These are phyloP conservation scores for Drosophila grimshawi DNA, from an alignment of 1,140 invertebrate species.

Conservation along the genomic window DNA sequence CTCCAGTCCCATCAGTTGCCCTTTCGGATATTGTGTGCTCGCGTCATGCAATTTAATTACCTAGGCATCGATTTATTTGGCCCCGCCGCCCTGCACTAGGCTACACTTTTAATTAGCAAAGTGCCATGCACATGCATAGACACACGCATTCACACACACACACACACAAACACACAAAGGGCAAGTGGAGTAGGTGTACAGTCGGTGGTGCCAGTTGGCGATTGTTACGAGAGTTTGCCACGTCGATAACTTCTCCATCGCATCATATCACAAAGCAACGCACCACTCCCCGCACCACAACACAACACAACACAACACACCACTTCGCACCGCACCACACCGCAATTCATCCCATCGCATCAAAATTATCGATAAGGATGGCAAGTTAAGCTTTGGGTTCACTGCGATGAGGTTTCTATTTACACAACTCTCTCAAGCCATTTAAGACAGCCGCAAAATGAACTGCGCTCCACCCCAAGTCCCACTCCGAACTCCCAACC, in stretches of 20 bases:
- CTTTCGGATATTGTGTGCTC: constrained; percentile 34
- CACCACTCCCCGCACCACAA: constrained; percentile 29
- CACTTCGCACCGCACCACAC: constrained; percentile 4
- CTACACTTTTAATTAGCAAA: constrained; percentile 82
- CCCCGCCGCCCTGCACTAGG: constrained; percentile 58
- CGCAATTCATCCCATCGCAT: neutral
- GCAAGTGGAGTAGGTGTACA: constrained; percentile 5
- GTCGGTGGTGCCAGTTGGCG: constrained; percentile 66
- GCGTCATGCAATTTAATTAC: constrained; percentile 81
- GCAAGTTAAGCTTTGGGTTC: constrained; percentile 12
- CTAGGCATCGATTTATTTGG: constrained; percentile 79
- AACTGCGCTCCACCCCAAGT: constrained; percentile 42
- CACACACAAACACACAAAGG: neutral
- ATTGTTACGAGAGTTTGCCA: constrained; percentile 55
- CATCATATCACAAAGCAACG: constrained; percentile 15
- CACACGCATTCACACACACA: constrained; percentile 26
- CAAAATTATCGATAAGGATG: constrained; percentile 27
- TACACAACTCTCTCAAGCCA: constrained; percentile 66
- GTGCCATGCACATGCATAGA: constrained; percentile 79
- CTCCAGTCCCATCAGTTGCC: neutral
- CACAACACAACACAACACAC: constrained; percentile 10
- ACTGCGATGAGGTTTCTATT: constrained; percentile 65
- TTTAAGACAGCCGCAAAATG: constrained; percentile 77
- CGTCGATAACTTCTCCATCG: constrained; percentile 39
- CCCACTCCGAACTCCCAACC: neutral